Conservation (phyloP, 2,888 invertebrate species). For the Amblyteles armatorius region DNA sequence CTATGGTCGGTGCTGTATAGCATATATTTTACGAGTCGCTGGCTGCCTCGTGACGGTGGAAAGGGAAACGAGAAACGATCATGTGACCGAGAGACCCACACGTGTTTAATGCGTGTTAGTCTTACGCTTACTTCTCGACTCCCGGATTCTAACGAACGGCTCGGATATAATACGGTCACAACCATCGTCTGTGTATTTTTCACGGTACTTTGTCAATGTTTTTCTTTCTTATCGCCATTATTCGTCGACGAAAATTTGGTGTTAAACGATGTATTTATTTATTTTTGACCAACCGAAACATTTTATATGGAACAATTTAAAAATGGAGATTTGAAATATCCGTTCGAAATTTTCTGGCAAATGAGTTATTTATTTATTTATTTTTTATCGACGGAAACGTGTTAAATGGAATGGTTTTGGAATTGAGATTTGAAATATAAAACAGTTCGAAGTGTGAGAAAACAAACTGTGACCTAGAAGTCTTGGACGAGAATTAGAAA, state of each 20-base stretch:
- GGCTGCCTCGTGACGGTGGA: slow-evolving; percentile 1
- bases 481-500: neutral
- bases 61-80: slow-evolving; percentile 61
- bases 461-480: too few relatives aligned
- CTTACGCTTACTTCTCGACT: slow-evolving; percentile 60
- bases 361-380: too few relatives aligned
- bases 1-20: slow-evolving; percentile 3
- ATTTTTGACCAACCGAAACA: neutral
- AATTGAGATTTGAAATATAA: too few relatives aligned
- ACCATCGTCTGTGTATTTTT: neutral
- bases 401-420: too few relatives aligned
- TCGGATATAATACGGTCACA: slow-evolving; percentile 15
- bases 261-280: neutral
- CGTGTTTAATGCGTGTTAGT: slow-evolving; percentile 62
- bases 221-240: neutral
- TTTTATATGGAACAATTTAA: too few relatives aligned
- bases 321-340: too few relatives aligned
- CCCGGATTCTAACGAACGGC: slow-evolving; percentile 62
- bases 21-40: slow-evolving; percentile 49
- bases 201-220: neutral
- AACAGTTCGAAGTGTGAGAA: too few relatives aligned
- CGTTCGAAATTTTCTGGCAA: too few relatives aligned
- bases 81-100: slow-evolving; percentile 63
- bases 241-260: neutral
- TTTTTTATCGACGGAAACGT: too few relatives aligned